Percentiles rank a stretch among this genome's conserved stretches.
Evolutionary conservation across 2,888 invertebrate genomes (phyloP).

Genomic region (Platerodrilus igneus): DNA sequence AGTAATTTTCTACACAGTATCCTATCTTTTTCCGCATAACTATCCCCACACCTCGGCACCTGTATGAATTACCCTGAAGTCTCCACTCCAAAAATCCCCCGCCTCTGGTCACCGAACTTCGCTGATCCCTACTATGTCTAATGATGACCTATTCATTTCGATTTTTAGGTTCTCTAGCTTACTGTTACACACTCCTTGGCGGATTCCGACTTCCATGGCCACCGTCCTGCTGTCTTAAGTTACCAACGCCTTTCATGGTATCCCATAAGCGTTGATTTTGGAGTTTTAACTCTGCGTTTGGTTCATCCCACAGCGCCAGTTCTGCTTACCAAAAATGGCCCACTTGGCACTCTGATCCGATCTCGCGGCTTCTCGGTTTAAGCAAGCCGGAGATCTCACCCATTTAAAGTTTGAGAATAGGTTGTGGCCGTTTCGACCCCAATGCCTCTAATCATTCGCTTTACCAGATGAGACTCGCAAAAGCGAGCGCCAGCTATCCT

Average conservation of each 20-base stretch:
- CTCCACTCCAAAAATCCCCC: too few species aligned
- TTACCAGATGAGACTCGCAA: slow-evolving; percentile 62
- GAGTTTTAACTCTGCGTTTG: slow-evolving; percentile 60
- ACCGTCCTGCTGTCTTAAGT: slow-evolving; percentile 60
- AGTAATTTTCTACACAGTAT: too few species aligned
- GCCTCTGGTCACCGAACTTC: too few species aligned
- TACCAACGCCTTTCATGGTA: slow-evolving; percentile 58
- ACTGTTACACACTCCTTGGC: slow-evolving; percentile 53
- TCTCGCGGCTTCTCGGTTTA: slow-evolving; percentile 29
- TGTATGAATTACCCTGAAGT: too few species aligned
- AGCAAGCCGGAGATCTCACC: slow-evolving; percentile 59
- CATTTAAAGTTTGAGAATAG: slow-evolving; percentile 77
- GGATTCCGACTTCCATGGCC: slow-evolving; percentile 72
- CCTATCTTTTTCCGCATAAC: too few species aligned
- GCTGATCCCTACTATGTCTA: too few species aligned
- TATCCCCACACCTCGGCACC: too few species aligned
- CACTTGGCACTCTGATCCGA: slow-evolving; percentile 60
- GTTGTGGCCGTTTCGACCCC: slow-evolving; percentile 66
- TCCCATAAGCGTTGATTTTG: slow-evolving; percentile 41
- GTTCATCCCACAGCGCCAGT: slow-evolving; percentile 77
- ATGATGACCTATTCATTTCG: too few species aligned
- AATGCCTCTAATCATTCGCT: slow-evolving; percentile 72
- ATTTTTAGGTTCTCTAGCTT: too few species aligned
- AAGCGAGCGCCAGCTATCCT: slow-evolving; percentile 60
- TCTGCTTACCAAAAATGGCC: slow-evolving; percentile 74